Conservation (phyloP, 2,797 vertebrate species). For the Pseudopleuronectes americanus region DNA sequence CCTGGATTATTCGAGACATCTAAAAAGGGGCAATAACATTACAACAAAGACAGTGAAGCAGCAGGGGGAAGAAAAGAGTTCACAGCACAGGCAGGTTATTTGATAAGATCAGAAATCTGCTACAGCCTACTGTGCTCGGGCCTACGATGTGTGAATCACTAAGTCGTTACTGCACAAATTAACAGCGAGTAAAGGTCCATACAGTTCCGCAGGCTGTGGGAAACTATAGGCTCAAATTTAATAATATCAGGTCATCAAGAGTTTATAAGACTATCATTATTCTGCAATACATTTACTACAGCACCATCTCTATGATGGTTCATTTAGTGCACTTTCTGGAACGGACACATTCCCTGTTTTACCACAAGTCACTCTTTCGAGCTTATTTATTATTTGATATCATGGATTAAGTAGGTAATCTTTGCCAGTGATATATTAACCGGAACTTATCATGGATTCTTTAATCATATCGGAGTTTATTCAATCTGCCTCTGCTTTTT, state of each 20-base stretch:
- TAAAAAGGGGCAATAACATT: constrained; percentile 96
- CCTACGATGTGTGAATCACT: constrained; percentile 24
- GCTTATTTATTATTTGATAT: neutral
- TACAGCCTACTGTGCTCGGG: constrained; percentile 51
- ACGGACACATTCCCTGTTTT: neutral
- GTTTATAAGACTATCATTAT: neutral
- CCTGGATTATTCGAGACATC: constrained; percentile 99
- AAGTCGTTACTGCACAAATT: constrained; percentile 37
- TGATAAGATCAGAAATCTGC: constrained; percentile 68
- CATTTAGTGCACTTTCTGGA: too few relatives aligned
- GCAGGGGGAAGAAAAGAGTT: constrained; percentile 84
- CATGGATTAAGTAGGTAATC: neutral
- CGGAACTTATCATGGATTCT: neutral
- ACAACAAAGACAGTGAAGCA: constrained; percentile 92
- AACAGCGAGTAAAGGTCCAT: constrained; percentile 52
- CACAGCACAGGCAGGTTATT: constrained; percentile 84
- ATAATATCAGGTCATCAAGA: neutral
- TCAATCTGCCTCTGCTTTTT: neutral
- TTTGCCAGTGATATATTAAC: constrained; percentile 5
- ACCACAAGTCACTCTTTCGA: neutral
- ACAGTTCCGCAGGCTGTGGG: neutral
- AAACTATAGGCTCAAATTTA: neutral
- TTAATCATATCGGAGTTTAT: neutral
- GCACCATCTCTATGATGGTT: constrained; percentile 1
- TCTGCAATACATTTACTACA: neutral